Base-by-base conservation (phyloP, 2,113 vertebrate species). In the Catharus fuscescens region DNA sequence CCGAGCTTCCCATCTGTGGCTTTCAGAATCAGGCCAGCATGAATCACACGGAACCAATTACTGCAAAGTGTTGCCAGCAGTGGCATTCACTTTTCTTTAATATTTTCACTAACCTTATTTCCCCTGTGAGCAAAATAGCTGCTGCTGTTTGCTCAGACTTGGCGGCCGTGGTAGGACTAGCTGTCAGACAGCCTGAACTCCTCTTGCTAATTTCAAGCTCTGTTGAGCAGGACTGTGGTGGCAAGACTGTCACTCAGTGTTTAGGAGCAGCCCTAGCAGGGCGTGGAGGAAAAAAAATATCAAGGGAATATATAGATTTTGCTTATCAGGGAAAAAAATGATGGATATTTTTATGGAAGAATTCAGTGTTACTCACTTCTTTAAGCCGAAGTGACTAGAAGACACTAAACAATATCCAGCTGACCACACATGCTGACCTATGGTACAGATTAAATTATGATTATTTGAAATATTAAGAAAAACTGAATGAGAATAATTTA, bases 31-130 rank as follows among this genome's bases (percentile, higher is more conserved):
- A 96, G 86, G 32, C 81, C 91, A 95, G 90, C 62, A 79, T 85
- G 94, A 97, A 97, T 97, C 67, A 86, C 80, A 92, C 95, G 91
- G 67, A 97, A 74, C 90, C 96, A 97, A 96, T 97, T 97, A 96
- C 80, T 70, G 71, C 70, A 82, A 95, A 97, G 71, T 93, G 80
- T 94, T 96, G 69, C 95, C 88, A 81, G 92, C 92, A 92, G 79
- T 89, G 80, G 61, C 93, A 96, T 96, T 97, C 96, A 90, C 78
- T 57, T 97, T 96, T 94, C 96, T 97, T 97, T 97, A 96, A 93
- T 97, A 97, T 98, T 98, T 98, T 95, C 88, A 86, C 95, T 95
- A 97, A 96, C 76, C 76, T 97, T 96, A 97, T 97, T 97, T 97
- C 93, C 97, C 88, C 92, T 86, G 88, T 81, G 96, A 96, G 88